Conservation (phyloP, 2,888 invertebrate genomes). For the Scaptodrosophila latifasciaeformis region DNA sequence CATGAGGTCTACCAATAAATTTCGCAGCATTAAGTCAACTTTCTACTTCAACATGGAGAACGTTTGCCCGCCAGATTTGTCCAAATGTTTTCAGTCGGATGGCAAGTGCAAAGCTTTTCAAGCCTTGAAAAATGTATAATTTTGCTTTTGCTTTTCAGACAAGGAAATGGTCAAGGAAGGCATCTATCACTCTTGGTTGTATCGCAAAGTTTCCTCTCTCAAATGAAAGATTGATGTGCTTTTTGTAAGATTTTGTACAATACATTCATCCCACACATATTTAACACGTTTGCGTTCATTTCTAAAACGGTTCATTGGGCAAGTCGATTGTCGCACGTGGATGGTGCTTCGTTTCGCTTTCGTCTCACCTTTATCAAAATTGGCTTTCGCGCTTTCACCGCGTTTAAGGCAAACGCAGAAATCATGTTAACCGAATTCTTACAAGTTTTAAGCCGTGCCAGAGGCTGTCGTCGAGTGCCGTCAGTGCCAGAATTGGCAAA, state of each 20-base stretch:
- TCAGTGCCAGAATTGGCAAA: no score
- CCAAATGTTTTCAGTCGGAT: constrained; percentile 60
- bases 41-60: constrained; percentile 72
- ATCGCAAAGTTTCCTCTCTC: constrained; percentile 67
- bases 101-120: constrained; percentile 43
- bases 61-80: constrained; percentile 69
- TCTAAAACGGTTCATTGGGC: no score
- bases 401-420: constrained; percentile 21
- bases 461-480: constrained; percentile 30
- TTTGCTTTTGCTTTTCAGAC: constrained; percentile 36
- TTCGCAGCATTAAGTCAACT: constrained; percentile 62
- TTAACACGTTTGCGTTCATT: constrained; percentile 10
- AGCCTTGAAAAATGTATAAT: neutral
- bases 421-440: constrained; percentile 57
- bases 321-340: constrained; percentile 37
- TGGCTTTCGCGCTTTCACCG: neutral
- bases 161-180: constrained; percentile 66
- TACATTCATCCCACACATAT: neutral
- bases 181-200: constrained; percentile 69
- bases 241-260: constrained; percentile 20
- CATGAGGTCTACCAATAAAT: constrained; percentile 67
- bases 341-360: no score
- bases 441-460: constrained; percentile 55
- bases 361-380: no score
- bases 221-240: constrained; percentile 21